Conservation (phyloP, 2,888 invertebrate species). For the Patella pellucida region DNA sequence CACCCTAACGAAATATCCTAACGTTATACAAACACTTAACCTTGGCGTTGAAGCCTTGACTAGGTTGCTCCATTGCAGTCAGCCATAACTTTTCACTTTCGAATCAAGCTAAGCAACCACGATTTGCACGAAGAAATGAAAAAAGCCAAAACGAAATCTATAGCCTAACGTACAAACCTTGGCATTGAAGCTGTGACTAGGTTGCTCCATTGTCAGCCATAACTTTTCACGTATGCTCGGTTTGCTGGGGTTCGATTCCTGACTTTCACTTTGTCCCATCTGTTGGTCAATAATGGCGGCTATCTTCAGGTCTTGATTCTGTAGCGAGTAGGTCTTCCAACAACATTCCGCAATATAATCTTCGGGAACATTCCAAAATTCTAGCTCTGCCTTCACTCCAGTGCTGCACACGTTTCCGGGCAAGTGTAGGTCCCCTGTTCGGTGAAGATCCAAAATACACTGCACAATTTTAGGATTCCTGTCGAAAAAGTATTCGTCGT, state of each 20-base stretch:
- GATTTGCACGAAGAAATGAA: too few species aligned
- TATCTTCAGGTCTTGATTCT: slow-evolving; percentile 19
- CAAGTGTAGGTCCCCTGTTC: slow-evolving; percentile 49
- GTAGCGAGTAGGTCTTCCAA: slow-evolving; percentile 15
- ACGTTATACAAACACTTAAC: too few species aligned
- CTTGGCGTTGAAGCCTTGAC: too few species aligned
- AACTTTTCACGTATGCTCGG: slow-evolving; percentile 12
- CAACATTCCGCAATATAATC: slow-evolving; percentile 53
- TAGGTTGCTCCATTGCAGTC: too few species aligned
- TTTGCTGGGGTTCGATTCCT: not conserved
- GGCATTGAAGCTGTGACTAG: slow-evolving; percentile 19
- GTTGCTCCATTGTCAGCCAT: slow-evolving; percentile 25
- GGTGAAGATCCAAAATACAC: slow-evolving; percentile 46
- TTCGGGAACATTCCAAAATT: slow-evolving; percentile 52
- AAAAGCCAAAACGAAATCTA: too few species aligned
- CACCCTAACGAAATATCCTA: too few species aligned
- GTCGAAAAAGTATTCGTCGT: slow-evolving; percentile 47
- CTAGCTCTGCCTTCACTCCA: slow-evolving; percentile 46
- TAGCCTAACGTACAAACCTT: slow-evolving; percentile 12
- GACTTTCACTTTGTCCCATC: slow-evolving; percentile 19
- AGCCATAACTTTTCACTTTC: too few species aligned
- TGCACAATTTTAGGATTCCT: slow-evolving; percentile 47
- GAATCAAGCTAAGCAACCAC: too few species aligned
- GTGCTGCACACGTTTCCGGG: slow-evolving; percentile 55
- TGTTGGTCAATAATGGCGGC: slow-evolving; percentile 27